phyloP scores from a whole-genome alignment of 2,797 vertebrate genomes.

The Microcaecilia unicolor region DNA sequence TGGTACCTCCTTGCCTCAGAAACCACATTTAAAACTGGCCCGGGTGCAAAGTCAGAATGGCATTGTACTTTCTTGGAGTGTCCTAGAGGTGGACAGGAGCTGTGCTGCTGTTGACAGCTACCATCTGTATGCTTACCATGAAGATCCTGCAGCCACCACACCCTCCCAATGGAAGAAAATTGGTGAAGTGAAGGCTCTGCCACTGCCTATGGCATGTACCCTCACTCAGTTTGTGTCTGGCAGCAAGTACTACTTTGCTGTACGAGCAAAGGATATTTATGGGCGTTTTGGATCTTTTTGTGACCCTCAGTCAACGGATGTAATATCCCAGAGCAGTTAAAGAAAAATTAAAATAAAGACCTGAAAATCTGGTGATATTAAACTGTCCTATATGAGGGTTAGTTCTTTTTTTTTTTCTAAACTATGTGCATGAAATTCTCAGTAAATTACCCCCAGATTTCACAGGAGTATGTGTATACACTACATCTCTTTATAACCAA shows the following conservation, averaged over 20 bases:
- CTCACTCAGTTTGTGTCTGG: slow-evolving; percentile 96
- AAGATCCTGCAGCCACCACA: slow-evolving; percentile 72
- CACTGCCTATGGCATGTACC: slow-evolving; percentile 94
- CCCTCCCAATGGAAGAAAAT: slow-evolving; percentile 95
- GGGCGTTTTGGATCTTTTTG: slow-evolving; percentile 94
- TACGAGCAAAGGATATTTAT: slow-evolving; percentile 90
- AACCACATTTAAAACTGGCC: slow-evolving; percentile 91
- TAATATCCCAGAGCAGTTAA: slow-evolving; percentile 74
- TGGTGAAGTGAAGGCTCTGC: slow-evolving; percentile 92
- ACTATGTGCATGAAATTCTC: slow-evolving; percentile 56
- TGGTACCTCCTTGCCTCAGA: slow-evolving; percentile 80
- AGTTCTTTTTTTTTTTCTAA: slow-evolving; percentile 31
- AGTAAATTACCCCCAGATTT: slow-evolving; percentile 51
- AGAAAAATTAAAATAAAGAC: slow-evolving; percentile 17
- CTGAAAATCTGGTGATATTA: too few relatives aligned
- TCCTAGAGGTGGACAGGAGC: slow-evolving; percentile 81
- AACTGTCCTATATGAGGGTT: too few relatives aligned
- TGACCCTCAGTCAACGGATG: slow-evolving; percentile 97
- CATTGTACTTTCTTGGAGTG: slow-evolving; percentile 94
- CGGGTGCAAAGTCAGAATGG: slow-evolving; percentile 91
- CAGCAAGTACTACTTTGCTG: slow-evolving; percentile 96
- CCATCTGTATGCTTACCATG: slow-evolving; percentile 95
- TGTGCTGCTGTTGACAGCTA: slow-evolving; percentile 92
- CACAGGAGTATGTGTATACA: slow-evolving; percentile 44
- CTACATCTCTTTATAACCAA: slow-evolving; percentile 50